Base-by-base conservation (phyloP, 2,113 vertebrate genomes). In the Asarcornis scutulata region DNA sequence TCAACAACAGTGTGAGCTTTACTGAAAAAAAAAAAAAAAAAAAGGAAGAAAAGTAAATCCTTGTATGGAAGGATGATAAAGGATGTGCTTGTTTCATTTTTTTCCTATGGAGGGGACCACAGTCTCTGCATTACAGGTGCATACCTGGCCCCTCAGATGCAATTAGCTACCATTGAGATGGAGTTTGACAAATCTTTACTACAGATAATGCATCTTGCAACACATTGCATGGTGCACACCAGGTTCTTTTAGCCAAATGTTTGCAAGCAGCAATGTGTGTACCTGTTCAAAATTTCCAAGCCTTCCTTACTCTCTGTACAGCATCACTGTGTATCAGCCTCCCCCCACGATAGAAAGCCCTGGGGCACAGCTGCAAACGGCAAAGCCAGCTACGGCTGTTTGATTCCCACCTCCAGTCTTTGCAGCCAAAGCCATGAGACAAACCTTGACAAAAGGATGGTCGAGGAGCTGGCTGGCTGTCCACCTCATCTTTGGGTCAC, bases 401-500 rank as follows among this genome's bases (percentile, higher is more conserved):
- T 74, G 1, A 20, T 53, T 81, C 50, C n/a, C 11, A 7, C 11
- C 34, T 26, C 36, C 21, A 40, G 46, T 14, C 38, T 82, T 38
- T 68, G 34, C 32, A 83, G 56, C 64, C 56, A 32, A 63, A 86
- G n/a, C n/a, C 26, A 4, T 5, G 46, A 79, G 50, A 90, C 98
- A 92, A 87, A 99, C 99, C 99, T 99, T 99, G 97, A 99, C 98
- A 97, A 99, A 99, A 12, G 99, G 97, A 93, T 99, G 99, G 97
- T 99, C 99, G 3, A 99, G 98, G 94, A 99, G 98, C 97, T 99
- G 98, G 97, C 99, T 99, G 92, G 99, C 99, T 0, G 99, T 99
- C 99, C 99, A 99, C 92, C 99, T 98, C 93, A 98, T 98, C 96
- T 99, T 99, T 89, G 99, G 99, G 90, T 99, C 99, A 14, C 99